These are phyloP conservation scores for Diabrotica balteata DNA, from an alignment of 2,888 invertebrate species.

Conservation along the genomic window DNA sequence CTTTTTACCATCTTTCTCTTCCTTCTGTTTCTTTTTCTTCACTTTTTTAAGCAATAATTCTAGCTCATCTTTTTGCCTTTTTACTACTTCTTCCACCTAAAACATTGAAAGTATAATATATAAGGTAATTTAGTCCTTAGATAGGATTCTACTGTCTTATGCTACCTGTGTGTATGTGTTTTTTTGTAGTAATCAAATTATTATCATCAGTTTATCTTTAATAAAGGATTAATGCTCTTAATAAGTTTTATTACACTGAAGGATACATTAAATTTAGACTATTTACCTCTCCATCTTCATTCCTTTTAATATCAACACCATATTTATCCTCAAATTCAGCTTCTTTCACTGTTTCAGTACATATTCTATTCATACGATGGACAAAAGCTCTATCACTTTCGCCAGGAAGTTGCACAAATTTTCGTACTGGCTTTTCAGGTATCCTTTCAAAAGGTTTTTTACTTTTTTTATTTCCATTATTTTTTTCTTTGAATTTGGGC, in stretches of 20 bases:
- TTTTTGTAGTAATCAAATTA: too few species aligned
- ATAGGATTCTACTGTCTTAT: neutral
- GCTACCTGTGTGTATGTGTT: neutral
- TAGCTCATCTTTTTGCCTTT: constrained; percentile 64
- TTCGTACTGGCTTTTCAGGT: constrained; percentile 62
- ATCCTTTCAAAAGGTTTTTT: constrained; percentile 40
- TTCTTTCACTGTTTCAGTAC: constrained; percentile 68
- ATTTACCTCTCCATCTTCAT: constrained; percentile 63
- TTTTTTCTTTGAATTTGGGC: constrained; percentile 34
- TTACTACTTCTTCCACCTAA: constrained; percentile 59
- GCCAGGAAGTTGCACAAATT: constrained; percentile 67
- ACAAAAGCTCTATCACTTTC: constrained; percentile 72
- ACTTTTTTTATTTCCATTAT: constrained; percentile 8
- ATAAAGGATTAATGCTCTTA: too few species aligned
- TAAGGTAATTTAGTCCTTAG: too few species aligned
- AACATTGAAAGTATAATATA: constrained; percentile 4
- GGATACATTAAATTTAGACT: neutral
- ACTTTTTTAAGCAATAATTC: constrained; percentile 61
- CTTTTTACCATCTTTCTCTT: constrained; percentile 54
- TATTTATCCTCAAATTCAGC: constrained; percentile 69
- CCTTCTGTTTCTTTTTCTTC: constrained; percentile 49
- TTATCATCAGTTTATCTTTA: too few species aligned
- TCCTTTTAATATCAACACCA: constrained; percentile 65
- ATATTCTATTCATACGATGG: constrained; percentile 70
- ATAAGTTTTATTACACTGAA: too few species aligned